Evolutionary conservation across 2,888 invertebrate species (phyloP).

Genomic region (Omphaloscelis lunosa): DNA sequence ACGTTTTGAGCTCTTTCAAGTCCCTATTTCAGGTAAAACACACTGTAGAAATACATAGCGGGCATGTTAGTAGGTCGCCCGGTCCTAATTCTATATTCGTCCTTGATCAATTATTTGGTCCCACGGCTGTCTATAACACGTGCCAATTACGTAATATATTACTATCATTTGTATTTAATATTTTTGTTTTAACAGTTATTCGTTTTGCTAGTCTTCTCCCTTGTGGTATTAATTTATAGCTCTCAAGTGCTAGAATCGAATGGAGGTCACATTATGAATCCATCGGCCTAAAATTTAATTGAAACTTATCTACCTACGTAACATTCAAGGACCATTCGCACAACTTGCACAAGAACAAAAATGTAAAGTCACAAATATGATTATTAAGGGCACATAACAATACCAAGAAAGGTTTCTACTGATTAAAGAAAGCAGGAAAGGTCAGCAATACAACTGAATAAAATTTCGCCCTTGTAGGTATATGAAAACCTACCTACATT

Average conservation of each 20-base stretch:
- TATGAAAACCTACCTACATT: neutral
- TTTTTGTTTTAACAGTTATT: constrained; percentile 21
- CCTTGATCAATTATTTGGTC: constrained; percentile 62
- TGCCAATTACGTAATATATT: constrained; percentile 44
- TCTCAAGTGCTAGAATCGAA: constrained; percentile 16
- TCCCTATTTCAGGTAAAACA: constrained; percentile 26
- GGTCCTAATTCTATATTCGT: constrained; percentile 48
- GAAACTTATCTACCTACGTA: neutral
- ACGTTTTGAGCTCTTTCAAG: constrained; percentile 38
- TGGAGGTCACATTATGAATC: constrained; percentile 19
- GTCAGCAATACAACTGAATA: neutral
- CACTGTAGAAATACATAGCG: constrained; percentile 33
- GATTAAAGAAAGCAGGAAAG: neutral
- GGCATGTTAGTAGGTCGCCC: constrained; percentile 35
- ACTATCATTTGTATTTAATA: constrained; percentile 12
- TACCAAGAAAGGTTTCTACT: neutral
- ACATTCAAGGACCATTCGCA: neutral
- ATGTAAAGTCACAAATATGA: neutral
- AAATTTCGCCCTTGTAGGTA: neutral
- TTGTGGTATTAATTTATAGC: constrained; percentile 16
- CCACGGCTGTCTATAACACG: constrained; percentile 40
- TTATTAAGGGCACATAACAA: neutral
- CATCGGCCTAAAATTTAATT: constrained; percentile 27
- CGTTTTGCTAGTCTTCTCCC: constrained; percentile 13
- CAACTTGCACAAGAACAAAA: neutral